These are phyloP conservation scores for Sterna hirundo DNA, from an alignment of 2,113 vertebrate species.

Conservation along the genomic window DNA sequence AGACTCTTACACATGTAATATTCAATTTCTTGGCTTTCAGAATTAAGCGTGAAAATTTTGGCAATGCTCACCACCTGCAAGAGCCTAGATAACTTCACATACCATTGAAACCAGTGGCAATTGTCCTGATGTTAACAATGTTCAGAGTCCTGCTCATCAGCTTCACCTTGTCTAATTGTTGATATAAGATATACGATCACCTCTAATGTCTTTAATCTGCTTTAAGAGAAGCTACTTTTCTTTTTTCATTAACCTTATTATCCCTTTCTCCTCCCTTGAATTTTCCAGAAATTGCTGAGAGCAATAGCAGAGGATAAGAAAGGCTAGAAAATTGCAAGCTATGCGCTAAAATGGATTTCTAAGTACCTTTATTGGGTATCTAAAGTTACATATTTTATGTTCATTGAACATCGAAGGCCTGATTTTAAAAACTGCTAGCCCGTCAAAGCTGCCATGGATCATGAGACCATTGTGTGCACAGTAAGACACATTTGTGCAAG, in stretches of 20 bases:
- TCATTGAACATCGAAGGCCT: not conserved
- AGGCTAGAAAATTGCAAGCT: not conserved
- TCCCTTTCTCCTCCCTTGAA: not conserved
- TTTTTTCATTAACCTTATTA: not conserved
- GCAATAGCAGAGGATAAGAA: not conserved
- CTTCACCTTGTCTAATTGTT: not conserved
- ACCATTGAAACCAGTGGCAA: not conserved
- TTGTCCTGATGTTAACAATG: not conserved
- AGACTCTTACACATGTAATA: not conserved
- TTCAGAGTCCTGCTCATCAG: not conserved
- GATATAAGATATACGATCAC: not conserved
- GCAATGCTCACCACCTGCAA: not conserved
- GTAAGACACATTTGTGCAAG: not conserved
- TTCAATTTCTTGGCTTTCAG: not conserved
- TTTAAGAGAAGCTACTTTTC: not conserved
- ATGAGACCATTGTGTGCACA: not conserved
- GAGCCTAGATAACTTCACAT: not conserved
- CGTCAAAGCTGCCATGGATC: not conserved
- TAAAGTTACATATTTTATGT: not conserved
- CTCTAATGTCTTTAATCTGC: not conserved
- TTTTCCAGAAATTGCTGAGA: not conserved
- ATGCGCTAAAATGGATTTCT: not conserved
- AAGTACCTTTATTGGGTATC: not conserved
- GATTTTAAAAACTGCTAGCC: not conserved
- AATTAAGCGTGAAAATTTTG: not conserved